Evolutionary conservation across 2,113 vertebrate genomes (phyloP).

Genomic region (Sinocyclocheilus grahami): DNA sequence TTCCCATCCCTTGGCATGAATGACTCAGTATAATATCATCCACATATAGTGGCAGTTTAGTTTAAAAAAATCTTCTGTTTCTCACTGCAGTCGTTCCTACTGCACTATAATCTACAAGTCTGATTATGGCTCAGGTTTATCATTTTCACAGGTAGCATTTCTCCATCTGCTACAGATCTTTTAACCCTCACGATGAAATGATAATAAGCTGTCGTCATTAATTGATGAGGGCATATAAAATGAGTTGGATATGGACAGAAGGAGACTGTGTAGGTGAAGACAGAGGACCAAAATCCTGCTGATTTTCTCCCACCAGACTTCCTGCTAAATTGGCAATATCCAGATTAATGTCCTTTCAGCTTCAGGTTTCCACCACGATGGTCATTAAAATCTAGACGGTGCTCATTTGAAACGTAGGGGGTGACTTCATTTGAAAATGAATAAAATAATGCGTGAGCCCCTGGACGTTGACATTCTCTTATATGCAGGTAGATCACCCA

Average conservation of each 20-base stretch:
- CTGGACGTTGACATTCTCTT: conserved; percentile 30
- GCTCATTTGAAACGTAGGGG: conserved; percentile 40
- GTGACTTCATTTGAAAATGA: conserved; percentile 41
- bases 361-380: conserved; percentile 48
- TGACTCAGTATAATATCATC: neutral
- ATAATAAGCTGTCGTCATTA: conserved; percentile 49
- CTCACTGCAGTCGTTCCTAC: neutral
- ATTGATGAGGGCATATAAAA: conserved; percentile 47
- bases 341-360: conserved; percentile 54
- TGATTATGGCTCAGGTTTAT: conserved; percentile 23
- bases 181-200: conserved; percentile 43
- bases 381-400: conserved; percentile 47
- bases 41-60: neutral
- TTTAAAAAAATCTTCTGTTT: neutral
- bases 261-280: conserved; percentile 42
- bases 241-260: conserved; percentile 35
- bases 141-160: conserved; percentile 23
- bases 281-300: conserved; percentile 41
- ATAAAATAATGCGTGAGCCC: conserved; percentile 25
- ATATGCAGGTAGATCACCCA: conserved; percentile 24
- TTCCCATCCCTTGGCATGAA: neutral
- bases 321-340: conserved; percentile 50
- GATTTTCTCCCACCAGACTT: conserved; percentile 46
- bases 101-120: conserved; percentile 24
- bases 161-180: conserved; percentile 22